These are phyloP conservation scores for Eucera pruinosa DNA, from an alignment of 2,888 invertebrate species.

Conservation along the genomic window DNA sequence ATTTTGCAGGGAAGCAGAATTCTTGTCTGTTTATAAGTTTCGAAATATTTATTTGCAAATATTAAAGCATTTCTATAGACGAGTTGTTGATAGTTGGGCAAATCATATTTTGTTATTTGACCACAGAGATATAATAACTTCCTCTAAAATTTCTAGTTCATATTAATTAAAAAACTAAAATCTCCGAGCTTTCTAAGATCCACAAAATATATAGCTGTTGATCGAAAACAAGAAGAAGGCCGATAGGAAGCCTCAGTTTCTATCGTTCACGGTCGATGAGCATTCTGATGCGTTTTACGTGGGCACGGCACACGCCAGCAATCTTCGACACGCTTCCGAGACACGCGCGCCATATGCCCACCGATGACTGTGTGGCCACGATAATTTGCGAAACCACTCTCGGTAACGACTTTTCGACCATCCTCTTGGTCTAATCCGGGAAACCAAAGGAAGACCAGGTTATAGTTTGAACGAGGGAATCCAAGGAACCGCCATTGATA, in stretches of 20 bases:
- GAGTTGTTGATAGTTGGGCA: too few relatives aligned
- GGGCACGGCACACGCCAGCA: constrained; percentile 66
- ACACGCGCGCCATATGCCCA: constrained; percentile 77
- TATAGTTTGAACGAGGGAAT: constrained; percentile 17
- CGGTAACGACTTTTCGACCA: constrained; percentile 71
- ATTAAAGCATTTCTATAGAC: too few relatives aligned
- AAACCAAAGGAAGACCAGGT: not conserved
- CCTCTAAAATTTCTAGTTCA: too few relatives aligned
- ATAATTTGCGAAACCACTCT: constrained; percentile 80
- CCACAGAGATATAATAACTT: too few relatives aligned
- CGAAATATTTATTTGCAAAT: too few relatives aligned
- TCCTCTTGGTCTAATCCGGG: constrained; percentile 29
- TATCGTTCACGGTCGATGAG: constrained; percentile 58
- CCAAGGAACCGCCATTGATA: constrained; percentile 1
- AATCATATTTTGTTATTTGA: too few relatives aligned
- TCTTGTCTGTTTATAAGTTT: too few relatives aligned
- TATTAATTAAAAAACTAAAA: too few relatives aligned
- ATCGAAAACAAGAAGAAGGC: constrained; percentile 37
- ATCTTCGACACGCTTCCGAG: constrained; percentile 75
- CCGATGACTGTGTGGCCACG: constrained; percentile 70
- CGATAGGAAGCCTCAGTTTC: constrained; percentile 10
- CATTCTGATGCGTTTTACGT: constrained; percentile 47
- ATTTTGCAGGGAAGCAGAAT: too few relatives aligned
- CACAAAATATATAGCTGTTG: not conserved
- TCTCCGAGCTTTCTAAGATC: not conserved